Evolutionary conservation across 2,113 vertebrate species (phyloP), one percentile per base, ranked within the genome.

Genomic region (Paramisgurnus dabryanus): DNA sequence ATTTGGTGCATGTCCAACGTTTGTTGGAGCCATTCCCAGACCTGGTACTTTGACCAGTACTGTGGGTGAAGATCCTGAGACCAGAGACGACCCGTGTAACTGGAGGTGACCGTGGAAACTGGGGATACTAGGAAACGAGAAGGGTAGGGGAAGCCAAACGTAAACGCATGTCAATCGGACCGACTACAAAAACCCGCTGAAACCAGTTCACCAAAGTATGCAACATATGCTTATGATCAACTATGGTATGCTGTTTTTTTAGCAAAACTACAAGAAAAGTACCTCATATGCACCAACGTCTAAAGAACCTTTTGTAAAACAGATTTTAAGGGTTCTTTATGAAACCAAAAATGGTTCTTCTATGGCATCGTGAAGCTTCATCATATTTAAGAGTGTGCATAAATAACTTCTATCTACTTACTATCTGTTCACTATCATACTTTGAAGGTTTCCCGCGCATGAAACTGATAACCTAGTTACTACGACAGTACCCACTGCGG

Each of bases 21-120:
- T 84, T 99, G 96, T 82, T 98, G 98, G 86, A 99, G 94, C 98
- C 98, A 99, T 57, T 98, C 96, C 98, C 98, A 99, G 82, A 99
- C 97, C 91, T 99, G 98, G 88, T 93, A 96, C 77, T 98, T 99
- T 74, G 90, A 96, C 98, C 98, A 99, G 87, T 95, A 96, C 83
- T 98, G 96, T 0, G 98, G 98, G 58, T 96, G 96, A 74, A 93
- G 84, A 13, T 93, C 94, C 63, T 95, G 95, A 0, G 95, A 87
- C 96, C 96, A 98, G 86, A 95, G 92, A 12, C 93, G 92, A 87
- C 93, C 92, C 11, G 94, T 89, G 78, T 96, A 97, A 47, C 93
- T 85, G 1, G 90, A 73, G 78, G 89, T 87, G 81, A 88, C 64
- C 82, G 87, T 71, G 1, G 91, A 82, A 84, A 87, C 91, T 92